A percentile compares a stretch with the other conserved stretches of the same genome.
These are phyloP conservation scores for Crenuchus spilurus DNA, from an alignment of 2,797 vertebrate species.

Conservation along the genomic window DNA sequence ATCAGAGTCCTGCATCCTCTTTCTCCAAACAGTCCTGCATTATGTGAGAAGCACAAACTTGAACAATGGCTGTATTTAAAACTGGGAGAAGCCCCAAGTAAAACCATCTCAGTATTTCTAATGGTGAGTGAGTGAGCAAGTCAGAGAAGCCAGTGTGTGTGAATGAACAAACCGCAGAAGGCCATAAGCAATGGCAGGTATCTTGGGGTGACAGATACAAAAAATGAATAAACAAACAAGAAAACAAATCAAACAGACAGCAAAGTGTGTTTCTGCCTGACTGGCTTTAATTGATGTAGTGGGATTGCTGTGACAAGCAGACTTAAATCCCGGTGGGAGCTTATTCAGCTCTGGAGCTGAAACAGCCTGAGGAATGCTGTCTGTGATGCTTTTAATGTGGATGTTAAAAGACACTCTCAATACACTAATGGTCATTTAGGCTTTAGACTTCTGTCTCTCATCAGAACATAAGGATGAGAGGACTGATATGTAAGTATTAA, in stretches of 20 bases:
- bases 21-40: neutral
- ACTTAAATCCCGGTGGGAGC: neutral
- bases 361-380: neutral
- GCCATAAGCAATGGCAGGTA: neutral
- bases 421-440: too few species aligned
- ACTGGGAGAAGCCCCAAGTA: neutral
- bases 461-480: too few species aligned
- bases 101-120: neutral
- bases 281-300: neutral
- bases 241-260: conserved; percentile 1
- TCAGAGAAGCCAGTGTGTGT: neutral
- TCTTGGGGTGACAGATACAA: neutral
- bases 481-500: too few species aligned
- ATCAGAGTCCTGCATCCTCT: neutral
- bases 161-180: neutral
- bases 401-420: too few species aligned
- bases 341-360: neutral
- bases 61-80: conserved; percentile 36
- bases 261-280: neutral
- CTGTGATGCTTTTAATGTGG: neutral
- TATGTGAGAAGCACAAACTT: conserved; percentile 3
- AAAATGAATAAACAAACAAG: neutral
- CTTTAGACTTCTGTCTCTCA: too few species aligned
- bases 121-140: neutral
- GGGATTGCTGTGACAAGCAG: neutral